Evolutionary conservation across 2,888 invertebrate genomes (phyloP).

Genomic region (Microplitis deprimator): DNA sequence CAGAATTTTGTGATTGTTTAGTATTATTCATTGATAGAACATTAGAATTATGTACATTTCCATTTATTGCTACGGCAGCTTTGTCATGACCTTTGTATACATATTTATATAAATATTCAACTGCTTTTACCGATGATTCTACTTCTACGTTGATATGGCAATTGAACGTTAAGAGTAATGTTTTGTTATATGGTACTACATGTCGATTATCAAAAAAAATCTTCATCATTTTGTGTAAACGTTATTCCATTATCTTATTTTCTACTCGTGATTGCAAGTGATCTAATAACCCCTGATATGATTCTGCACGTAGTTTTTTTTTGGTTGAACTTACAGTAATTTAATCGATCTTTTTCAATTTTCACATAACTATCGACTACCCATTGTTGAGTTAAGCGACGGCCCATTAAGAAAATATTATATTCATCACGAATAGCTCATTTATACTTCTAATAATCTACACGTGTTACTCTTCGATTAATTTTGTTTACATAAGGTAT

Average conservation of each 20-base stretch:
- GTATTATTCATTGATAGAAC: slow-evolving; percentile 55
- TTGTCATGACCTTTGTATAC: too few species aligned
- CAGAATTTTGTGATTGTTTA: slow-evolving; percentile 49
- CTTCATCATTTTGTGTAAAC: slow-evolving; percentile 31
- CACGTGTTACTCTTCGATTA: slow-evolving; percentile 7
- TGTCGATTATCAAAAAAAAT: slow-evolving; percentile 57
- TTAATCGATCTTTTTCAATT: slow-evolving; percentile 8
- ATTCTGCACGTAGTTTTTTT: too few species aligned
- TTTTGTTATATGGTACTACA: slow-evolving; percentile 54
- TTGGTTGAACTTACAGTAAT: too few species aligned
- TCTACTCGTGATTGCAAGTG: slow-evolving; percentile 12
- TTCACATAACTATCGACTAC: background rate
- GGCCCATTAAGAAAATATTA: slow-evolving; percentile 25
- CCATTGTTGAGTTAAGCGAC: slow-evolving; percentile 3
- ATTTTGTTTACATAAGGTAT: too few species aligned
- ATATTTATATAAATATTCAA: too few species aligned
- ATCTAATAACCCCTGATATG: too few species aligned
- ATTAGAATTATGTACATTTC: slow-evolving; percentile 50
- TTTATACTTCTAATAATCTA: background rate
- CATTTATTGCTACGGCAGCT: too few species aligned
- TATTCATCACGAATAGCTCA: background rate
- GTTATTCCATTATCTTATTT: slow-evolving; percentile 33
- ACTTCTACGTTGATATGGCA: too few species aligned
- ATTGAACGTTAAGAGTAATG: too few species aligned
- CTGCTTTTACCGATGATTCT: too few species aligned